These are phyloP conservation scores for Chaunax sp. DNA, from an alignment of 2,797 vertebrate genomes.

Conservation along the genomic window DNA sequence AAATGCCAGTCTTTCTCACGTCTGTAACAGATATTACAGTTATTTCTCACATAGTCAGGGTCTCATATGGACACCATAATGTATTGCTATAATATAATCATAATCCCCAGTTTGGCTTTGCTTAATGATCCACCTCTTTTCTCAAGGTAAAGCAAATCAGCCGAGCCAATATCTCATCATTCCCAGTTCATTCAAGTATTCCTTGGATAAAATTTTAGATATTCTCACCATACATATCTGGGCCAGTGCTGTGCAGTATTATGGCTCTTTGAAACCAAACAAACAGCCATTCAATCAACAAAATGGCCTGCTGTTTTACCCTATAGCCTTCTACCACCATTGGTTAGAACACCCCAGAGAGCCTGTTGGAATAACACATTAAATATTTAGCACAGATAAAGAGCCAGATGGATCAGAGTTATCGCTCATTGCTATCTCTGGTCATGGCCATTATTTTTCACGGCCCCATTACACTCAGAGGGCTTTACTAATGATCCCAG, in stretches of 20 bases:
- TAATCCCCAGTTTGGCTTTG: constrained; percentile 25
- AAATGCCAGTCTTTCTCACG: not conserved
- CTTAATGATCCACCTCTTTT: constrained; percentile 36
- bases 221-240: constrained; percentile 39
- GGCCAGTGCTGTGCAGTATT: constrained; percentile 28
- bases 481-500: constrained; percentile 80
- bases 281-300: constrained; percentile 75
- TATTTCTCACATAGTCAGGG: constrained; percentile 25
- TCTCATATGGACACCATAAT: constrained; percentile 27
- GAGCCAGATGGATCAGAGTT: constrained; percentile 83
- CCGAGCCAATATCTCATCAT: constrained; percentile 19
- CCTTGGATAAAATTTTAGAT: constrained; percentile 38
- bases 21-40: constrained; percentile 37
- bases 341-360: constrained; percentile 76
- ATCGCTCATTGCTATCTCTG: constrained; percentile 83
- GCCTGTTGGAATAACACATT: constrained; percentile 80
- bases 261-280: constrained; percentile 63
- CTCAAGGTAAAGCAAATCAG: constrained; percentile 6
- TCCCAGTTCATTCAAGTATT: constrained; percentile 29
- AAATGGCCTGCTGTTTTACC: constrained; percentile 72
- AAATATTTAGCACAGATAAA: constrained; percentile 84
- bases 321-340: constrained; percentile 71
- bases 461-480: constrained; percentile 80
- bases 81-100: constrained; percentile 31
- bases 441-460: constrained; percentile 82